These are phyloP conservation scores for Drosophila meridiana DNA, from an alignment of 2,888 invertebrate species.

Conservation along the genomic window DNA sequence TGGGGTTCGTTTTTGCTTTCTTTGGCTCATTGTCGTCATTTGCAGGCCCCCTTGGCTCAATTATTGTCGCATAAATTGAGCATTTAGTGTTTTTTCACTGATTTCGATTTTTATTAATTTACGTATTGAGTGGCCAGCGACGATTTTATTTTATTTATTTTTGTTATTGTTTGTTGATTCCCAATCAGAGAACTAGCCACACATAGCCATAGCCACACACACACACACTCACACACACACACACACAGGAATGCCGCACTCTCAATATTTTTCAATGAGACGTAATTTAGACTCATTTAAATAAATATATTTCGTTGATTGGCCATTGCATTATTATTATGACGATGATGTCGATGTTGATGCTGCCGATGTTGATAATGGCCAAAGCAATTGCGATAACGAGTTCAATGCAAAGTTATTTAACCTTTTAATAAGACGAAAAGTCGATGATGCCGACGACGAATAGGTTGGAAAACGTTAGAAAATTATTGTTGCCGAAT, in stretches of 20 bases:
- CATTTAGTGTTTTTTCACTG: slow-evolving; percentile 77
- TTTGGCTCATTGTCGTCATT: slow-evolving; percentile 68
- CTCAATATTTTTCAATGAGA: slow-evolving; percentile 81
- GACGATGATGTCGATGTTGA: slow-evolving; percentile 34
- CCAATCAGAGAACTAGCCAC: slow-evolving; percentile 66
- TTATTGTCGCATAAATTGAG: slow-evolving; percentile 79
- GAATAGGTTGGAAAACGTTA: slow-evolving; percentile 34
- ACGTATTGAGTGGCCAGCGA: slow-evolving; percentile 60
- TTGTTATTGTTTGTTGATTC: slow-evolving; percentile 61
- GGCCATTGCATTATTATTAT: slow-evolving; percentile 70
- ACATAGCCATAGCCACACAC: slow-evolving; percentile 8
- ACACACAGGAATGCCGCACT: slow-evolving; percentile 11
- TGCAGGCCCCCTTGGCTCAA: slow-evolving; percentile 52
- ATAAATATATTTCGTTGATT: slow-evolving; percentile 81
- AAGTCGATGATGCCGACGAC: slow-evolving; percentile 1
- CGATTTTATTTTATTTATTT: slow-evolving; percentile 25
- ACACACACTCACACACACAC: background rate
- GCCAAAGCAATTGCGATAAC: slow-evolving; percentile 68
- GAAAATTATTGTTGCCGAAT: background rate
- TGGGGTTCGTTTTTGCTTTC: slow-evolving; percentile 23
- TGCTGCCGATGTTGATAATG: slow-evolving; percentile 42
- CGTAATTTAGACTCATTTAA: slow-evolving; percentile 84
- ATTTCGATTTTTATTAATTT: slow-evolving; percentile 78
- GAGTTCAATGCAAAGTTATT: slow-evolving; percentile 84
- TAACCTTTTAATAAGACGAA: slow-evolving; percentile 83